These are phyloP conservation scores for Lagria hirta DNA, from an alignment of 2,888 invertebrate species.

Conservation along the genomic window DNA sequence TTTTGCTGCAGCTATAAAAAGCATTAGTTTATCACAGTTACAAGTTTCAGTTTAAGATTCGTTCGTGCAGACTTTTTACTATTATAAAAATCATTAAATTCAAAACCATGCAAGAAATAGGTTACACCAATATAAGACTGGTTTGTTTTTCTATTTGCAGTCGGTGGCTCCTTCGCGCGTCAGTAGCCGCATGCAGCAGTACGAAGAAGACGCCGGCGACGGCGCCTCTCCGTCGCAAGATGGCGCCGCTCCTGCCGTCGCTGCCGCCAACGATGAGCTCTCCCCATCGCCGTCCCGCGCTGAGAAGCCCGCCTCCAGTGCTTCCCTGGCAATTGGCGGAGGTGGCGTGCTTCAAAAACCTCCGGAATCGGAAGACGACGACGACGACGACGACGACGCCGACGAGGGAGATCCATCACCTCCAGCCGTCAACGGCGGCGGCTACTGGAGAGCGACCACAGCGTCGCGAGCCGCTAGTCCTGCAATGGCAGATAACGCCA, in stretches of 20 bases:
- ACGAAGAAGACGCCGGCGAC: conserved; percentile 50
- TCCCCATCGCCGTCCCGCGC: conserved; percentile 53
- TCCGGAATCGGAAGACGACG: too few relatives aligned
- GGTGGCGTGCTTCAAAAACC: conserved; percentile 36
- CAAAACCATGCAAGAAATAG: too few relatives aligned
- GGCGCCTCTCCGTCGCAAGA: conserved; percentile 52
- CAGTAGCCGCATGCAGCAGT: conserved; percentile 52
- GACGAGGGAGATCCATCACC: conserved; percentile 38
- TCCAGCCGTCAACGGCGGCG: conserved; percentile 54
- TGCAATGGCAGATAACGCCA: conserved; percentile 60
- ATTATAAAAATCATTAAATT: too few relatives aligned
- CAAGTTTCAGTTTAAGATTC: too few relatives aligned
- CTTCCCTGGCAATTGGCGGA: conserved; percentile 38
- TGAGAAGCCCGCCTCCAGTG: conserved; percentile 39
- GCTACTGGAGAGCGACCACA: conserved; percentile 56
- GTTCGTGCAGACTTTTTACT: too few relatives aligned
- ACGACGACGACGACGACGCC: conserved; percentile 48
- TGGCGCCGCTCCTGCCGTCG: conserved; percentile 42
- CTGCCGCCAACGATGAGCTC: conserved; percentile 54
- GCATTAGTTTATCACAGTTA: too few relatives aligned
- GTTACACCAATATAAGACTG: too few relatives aligned
- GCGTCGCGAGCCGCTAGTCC: conserved; percentile 58
- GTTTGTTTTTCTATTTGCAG: conserved; percentile 36
- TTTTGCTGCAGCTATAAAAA: too few relatives aligned
- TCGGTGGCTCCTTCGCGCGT: conserved; percentile 52